These are phyloP conservation scores for Danionella dracula DNA, from an alignment of 2,797 vertebrate genomes.

Conservation along the genomic window DNA sequence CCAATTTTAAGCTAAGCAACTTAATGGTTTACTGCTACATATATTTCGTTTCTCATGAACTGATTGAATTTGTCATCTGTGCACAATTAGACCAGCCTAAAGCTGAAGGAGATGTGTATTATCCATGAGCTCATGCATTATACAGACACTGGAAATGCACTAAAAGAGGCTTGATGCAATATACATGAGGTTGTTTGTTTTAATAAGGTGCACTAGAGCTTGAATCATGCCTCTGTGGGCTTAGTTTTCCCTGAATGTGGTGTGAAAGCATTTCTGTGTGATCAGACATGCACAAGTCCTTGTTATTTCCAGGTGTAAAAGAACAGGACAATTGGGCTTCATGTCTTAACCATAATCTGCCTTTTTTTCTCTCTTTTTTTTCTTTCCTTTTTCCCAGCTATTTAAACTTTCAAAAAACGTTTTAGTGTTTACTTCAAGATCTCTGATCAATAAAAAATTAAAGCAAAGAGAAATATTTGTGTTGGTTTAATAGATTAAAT, in stretches of 20 bases:
- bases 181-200: conserved; percentile 37
- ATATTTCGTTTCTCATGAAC: background rate
- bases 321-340: too few species aligned
- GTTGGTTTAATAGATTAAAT: too few species aligned
- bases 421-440: too few species aligned
- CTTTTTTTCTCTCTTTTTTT: too few species aligned
- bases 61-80: background rate
- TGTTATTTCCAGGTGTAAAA: background rate
- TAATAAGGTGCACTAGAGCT: conserved; percentile 23
- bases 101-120: conserved; percentile 27
- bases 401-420: too few species aligned
- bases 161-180: conserved; percentile 29
- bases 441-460: too few species aligned
- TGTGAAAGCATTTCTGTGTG: background rate
- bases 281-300: background rate
- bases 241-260: background rate
- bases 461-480: too few species aligned
- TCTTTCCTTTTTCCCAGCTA: too few species aligned
- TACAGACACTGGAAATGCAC: conserved; percentile 29
- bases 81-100: background rate
- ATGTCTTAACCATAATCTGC: too few species aligned
- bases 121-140: conserved; percentile 44
- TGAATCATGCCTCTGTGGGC: conserved; percentile 33
- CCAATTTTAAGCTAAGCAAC: too few species aligned
- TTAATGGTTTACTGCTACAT: too few species aligned